These are phyloP conservation scores for Scelioninae gen. 1 DNA, from an alignment of 2,888 invertebrate genomes.

Conservation along the genomic window DNA sequence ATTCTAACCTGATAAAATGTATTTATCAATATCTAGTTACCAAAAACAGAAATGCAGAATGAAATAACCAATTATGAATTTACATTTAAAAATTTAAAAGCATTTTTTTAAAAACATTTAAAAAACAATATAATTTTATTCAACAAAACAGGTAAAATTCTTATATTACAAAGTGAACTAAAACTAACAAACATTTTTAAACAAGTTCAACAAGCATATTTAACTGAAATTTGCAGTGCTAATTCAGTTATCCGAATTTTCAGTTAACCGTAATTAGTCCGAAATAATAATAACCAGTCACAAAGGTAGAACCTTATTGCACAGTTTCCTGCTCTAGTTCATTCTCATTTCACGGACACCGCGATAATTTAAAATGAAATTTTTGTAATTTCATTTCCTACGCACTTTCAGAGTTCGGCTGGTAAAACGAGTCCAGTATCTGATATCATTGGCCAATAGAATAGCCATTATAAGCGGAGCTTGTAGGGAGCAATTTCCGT, in stretches of 20 bases:
- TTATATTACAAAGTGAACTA: too few species aligned
- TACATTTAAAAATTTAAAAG: too few species aligned
- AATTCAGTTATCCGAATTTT: slow-evolving; percentile 11
- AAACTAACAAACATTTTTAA: too few species aligned
- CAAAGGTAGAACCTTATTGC: slow-evolving; percentile 4
- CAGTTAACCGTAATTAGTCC: slow-evolving; percentile 16
- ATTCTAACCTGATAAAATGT: neutral
- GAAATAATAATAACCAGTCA: slow-evolving; percentile 22
- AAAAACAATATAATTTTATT: too few species aligned
- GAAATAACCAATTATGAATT: too few species aligned
- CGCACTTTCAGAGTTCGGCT: neutral
- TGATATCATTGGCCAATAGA: slow-evolving; percentile 48
- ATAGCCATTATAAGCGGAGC: slow-evolving; percentile 50
- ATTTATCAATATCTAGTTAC: slow-evolving; percentile 2
- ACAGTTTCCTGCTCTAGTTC: slow-evolving; percentile 1
- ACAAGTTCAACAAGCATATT: neutral
- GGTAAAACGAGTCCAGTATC: slow-evolving; percentile 3
- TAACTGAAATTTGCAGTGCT: slow-evolving; percentile 6
- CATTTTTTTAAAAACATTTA: too few species aligned
- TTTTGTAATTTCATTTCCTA: slow-evolving; percentile 38
- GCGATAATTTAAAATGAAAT: slow-evolving; percentile 40
- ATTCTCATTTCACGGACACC: slow-evolving; percentile 36
- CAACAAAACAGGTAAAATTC: too few species aligned
- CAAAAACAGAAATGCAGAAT: too few species aligned
- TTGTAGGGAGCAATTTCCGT: slow-evolving; percentile 51